phyloP scores from a whole-genome alignment of 2,888 invertebrate species.

The Mesorhabditis belari region DNA sequence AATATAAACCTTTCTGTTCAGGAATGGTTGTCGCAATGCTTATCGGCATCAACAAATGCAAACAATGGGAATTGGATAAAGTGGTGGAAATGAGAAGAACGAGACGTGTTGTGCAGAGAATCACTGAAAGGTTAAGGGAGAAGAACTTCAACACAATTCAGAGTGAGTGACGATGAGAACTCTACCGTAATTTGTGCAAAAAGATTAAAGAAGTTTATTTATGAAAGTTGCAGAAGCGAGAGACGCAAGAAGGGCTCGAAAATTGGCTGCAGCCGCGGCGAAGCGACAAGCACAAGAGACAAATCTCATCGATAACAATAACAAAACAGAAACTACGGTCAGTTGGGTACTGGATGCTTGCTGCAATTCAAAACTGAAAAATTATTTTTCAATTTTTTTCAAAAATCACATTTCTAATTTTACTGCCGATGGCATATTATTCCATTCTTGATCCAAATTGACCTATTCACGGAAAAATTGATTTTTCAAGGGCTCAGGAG shows the following conservation, averaged over 20 bases:
- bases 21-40: slow-evolving; percentile 51
- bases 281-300: slow-evolving; percentile 10
- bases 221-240: slow-evolving; percentile 37
- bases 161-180: slow-evolving; percentile 20
- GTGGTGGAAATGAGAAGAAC: slow-evolving; percentile 52
- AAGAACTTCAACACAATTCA: slow-evolving; percentile 51
- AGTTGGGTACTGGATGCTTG: too few species aligned
- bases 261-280: slow-evolving; percentile 21
- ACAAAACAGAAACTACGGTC: too few species aligned
- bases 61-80: slow-evolving; percentile 53
- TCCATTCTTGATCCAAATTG: too few species aligned
- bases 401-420: too few species aligned
- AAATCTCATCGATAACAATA: too few species aligned
- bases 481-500: too few species aligned
- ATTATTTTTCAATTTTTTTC: too few species aligned
- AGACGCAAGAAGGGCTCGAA: slow-evolving; percentile 38
- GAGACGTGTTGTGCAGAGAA: slow-evolving; percentile 46
- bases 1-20: too few species aligned
- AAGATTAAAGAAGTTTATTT: not conserved
- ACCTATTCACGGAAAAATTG: too few species aligned
- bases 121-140: slow-evolving; percentile 48
- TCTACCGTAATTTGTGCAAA: not conserved
- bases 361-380: too few species aligned
- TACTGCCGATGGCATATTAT: too few species aligned
- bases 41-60: slow-evolving; percentile 52